Conservation (phyloP, 2,113 vertebrate species). For the Hypanus sabinus region DNA sequence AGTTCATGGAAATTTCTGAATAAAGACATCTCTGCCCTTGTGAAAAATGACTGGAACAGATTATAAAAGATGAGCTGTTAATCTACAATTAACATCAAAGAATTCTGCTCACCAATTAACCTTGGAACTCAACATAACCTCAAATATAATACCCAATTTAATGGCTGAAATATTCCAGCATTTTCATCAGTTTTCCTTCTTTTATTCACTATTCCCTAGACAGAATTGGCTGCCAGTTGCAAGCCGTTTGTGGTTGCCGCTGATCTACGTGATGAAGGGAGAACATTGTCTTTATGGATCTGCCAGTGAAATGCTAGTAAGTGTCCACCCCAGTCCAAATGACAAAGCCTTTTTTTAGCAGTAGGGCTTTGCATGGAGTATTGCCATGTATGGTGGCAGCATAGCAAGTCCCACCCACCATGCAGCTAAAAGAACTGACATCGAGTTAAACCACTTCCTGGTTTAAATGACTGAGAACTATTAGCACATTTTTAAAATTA, state of each 20-base stretch:
- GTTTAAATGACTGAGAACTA: too few relatives aligned
- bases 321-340: background rate
- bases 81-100: background rate
- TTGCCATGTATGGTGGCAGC: too few relatives aligned
- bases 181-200: background rate
- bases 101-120: background rate
- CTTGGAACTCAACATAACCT: background rate
- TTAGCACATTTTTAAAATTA: too few relatives aligned
- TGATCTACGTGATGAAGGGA: too few relatives aligned
- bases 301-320: background rate
- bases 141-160: background rate
- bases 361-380: too few relatives aligned
- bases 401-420: too few relatives aligned
- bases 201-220: background rate
- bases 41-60: background rate
- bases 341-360: too few relatives aligned
- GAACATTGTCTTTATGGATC: background rate
- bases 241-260: too few relatives aligned
- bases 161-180: background rate
- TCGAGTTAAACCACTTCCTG: too few relatives aligned
- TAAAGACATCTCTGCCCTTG: slow-evolving; percentile 7
- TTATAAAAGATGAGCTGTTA: background rate
- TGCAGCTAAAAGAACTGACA: too few relatives aligned
- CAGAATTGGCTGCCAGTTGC: too few relatives aligned
- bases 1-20: background rate